Conservation (phyloP, 2,797 vertebrate species). For the Kryptolebias ocellatus region DNA sequence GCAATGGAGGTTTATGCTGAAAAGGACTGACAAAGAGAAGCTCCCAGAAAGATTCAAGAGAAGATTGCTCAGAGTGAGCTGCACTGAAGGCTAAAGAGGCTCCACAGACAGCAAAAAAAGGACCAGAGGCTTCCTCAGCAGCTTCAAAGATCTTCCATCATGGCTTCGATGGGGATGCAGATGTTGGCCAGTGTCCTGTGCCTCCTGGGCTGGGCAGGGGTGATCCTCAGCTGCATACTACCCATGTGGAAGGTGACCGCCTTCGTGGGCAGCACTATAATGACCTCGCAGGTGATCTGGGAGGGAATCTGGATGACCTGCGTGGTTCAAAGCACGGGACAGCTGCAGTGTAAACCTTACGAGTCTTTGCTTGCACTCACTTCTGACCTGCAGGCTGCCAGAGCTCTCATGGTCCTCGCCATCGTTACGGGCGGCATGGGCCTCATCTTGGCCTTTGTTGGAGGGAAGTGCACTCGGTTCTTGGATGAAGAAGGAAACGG, state of each 20-base stretch:
- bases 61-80: not conserved
- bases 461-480: constrained; percentile 87
- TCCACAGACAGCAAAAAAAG: not conserved
- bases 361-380: constrained; percentile 78
- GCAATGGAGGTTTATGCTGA: constrained; percentile 18
- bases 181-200: constrained; percentile 79
- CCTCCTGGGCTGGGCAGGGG: constrained; percentile 78
- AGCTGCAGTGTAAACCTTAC: constrained; percentile 81
- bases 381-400: constrained; percentile 77
- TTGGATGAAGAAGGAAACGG: constrained; percentile 61
- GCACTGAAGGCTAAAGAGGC: constrained; percentile 11
- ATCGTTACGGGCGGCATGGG: constrained; percentile 67
- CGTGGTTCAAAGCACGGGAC: constrained; percentile 80
- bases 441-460: constrained; percentile 82
- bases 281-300: constrained; percentile 80
- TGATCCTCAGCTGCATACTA: constrained; percentile 74
- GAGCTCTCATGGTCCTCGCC: constrained; percentile 75
- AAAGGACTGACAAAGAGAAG: constrained; percentile 18
- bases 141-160: constrained; percentile 33
- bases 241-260: constrained; percentile 84
- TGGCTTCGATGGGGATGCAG: constrained; percentile 81
- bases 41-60: constrained; percentile 1
- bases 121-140: constrained; percentile 9
- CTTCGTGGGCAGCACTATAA: constrained; percentile 81
- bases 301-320: constrained; percentile 87